Percentiles rank a stretch among this genome's conserved stretches.
These are phyloP conservation scores for Enteromius thamalakanensis DNA, from an alignment of 2,797 vertebrate species.

Conservation along the genomic window DNA sequence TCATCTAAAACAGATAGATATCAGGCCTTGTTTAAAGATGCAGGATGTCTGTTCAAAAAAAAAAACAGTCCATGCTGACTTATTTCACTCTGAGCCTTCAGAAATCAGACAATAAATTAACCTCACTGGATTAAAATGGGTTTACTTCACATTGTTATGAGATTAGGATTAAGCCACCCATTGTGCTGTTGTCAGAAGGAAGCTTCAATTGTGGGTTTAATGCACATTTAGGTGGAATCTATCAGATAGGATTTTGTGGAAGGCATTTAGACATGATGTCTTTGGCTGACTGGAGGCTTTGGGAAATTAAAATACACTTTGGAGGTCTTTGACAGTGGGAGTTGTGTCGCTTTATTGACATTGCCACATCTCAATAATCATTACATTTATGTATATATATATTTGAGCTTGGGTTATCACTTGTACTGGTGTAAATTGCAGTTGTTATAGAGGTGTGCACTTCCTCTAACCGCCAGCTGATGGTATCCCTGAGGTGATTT, in stretches of 20 bases:
- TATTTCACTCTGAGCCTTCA: conserved; percentile 3
- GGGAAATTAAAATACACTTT: conserved; percentile 6
- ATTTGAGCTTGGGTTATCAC: neutral
- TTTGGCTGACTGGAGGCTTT: conserved; percentile 17
- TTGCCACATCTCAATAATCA: neutral
- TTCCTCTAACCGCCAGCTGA: conserved; percentile 57
- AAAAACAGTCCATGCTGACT: neutral
- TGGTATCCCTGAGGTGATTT: conserved; percentile 52
- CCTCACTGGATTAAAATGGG: conserved; percentile 38
- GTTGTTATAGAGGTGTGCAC: conserved; percentile 36
- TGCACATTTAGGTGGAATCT: conserved; percentile 40
- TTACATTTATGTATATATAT: neutral
- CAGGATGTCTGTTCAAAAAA: conserved; percentile 9
- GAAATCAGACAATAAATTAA: conserved; percentile 43
- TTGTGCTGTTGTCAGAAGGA: conserved; percentile 36
- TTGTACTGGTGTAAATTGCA: neutral
- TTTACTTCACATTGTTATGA: conserved; percentile 37
- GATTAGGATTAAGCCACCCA: conserved; percentile 43
- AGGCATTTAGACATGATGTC: conserved; percentile 28
- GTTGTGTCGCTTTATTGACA: neutral
- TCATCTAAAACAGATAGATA: neutral
- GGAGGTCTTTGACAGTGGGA: neutral
- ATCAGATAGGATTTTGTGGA: conserved; percentile 28
- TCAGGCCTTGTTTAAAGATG: neutral
- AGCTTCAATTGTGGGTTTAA: conserved; percentile 31